Base-by-base conservation (phyloP, 2,888 invertebrate genomes). In the Sinelater perroti region DNA sequence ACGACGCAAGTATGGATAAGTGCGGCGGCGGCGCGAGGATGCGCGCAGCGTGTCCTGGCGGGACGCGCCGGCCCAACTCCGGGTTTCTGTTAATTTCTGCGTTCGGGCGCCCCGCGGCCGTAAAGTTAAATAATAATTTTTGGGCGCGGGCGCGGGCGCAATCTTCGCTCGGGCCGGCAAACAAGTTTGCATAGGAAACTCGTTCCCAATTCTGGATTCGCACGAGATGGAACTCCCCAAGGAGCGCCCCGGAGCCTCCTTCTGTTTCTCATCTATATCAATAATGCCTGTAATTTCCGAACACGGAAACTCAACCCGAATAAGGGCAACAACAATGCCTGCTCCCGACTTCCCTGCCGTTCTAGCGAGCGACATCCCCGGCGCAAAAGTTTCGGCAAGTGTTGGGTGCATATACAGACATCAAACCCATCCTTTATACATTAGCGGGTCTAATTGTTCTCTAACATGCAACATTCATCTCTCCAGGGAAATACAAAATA, bases 141-240 rank as follows among this genome's bases (percentile, higher is more conserved):
- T 40, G 10, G 18, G 38, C 1, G 14, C 24, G 35, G 21, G 35
- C 47, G 14, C 17, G 13, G n/a, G 18, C 10, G 28, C 14, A 50
- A 50, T 18, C 40, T 20, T 26, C 20, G 28, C n/a, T 50, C 40
- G 28, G 28, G 38, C 40, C 50, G 13, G 4, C 10, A 24, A 38
- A 20, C 38, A 50, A 50, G 50, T 50, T 50, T 50, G 30, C 40
- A 40, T 50, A 50, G 50, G 50, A 30, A 28, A 18, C 38, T 50
- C 38, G 40, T 50, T 50, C 30, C 16, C 30, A 38, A 50, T 50
- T 50, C 50, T 28, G 30, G 28, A 40, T 30, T 30, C 28, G 50
- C 40, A 20, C 38, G 38, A 40, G 50, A 38, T 40, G 50, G 40
- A 24, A 24, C 24, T 40, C 40, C 40, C 40, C 11, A 24, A 20